Conservation (phyloP, 2,113 vertebrate genomes). For the Strix aluco region DNA sequence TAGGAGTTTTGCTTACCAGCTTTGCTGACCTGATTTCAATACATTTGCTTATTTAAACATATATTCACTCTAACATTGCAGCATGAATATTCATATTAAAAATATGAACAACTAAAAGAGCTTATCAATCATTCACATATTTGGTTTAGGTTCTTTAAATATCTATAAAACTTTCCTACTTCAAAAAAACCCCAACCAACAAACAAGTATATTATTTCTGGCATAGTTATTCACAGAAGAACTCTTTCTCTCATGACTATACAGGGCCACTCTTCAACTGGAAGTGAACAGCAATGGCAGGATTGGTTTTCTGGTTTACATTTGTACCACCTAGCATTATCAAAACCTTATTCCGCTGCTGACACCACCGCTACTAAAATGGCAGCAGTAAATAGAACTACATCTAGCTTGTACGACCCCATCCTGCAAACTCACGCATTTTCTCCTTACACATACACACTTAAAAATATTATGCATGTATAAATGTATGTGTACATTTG, state of each 20-base stretch:
- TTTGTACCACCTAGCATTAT: not conserved
- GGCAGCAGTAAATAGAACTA: not conserved
- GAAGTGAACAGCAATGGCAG: not conserved
- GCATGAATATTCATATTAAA: not conserved
- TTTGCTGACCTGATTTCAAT: conserved; percentile 21
- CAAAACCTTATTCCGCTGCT: not conserved
- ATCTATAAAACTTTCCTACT: not conserved
- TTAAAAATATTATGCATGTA: not conserved
- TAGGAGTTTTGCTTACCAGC: conserved; percentile 9
- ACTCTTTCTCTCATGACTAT: not conserved
- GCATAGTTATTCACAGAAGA: not conserved
- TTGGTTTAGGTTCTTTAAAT: not conserved
- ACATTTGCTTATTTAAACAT: conserved; percentile 19
- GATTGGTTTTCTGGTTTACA: not conserved
- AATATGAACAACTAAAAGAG: not conserved
- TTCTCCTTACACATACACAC: not conserved
- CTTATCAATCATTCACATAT: not conserved
- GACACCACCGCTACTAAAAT: not conserved
- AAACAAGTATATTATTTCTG: not conserved
- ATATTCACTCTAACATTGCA: not conserved
- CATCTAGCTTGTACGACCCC: not conserved
- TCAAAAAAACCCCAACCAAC: not conserved
- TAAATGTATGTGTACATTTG: not conserved
- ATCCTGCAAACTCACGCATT: not conserved
- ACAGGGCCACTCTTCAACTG: not conserved